A percentile compares a stretch with the other conserved stretches of the same genome.
phyloP scores from a whole-genome alignment of 2,113 vertebrate species.

The Physeter macrocephalus region DNA sequence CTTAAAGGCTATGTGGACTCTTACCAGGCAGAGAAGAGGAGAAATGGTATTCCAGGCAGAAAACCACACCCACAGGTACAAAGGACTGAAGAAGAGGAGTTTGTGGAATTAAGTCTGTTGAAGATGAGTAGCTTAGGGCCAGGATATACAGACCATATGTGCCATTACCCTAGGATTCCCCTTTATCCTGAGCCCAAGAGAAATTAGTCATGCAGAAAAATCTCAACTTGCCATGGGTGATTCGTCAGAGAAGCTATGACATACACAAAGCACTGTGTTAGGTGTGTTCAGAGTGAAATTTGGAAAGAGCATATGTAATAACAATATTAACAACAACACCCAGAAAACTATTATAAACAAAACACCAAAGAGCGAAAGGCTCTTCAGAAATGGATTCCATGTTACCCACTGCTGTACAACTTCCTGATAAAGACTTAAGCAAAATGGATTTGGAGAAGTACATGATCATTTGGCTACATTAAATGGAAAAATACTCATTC shows the following conservation, averaged over 20 bases:
- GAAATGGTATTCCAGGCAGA: background rate
- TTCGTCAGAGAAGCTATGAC: background rate
- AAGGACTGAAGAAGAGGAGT: background rate
- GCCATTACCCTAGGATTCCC: background rate
- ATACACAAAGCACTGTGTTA: background rate
- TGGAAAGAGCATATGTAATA: background rate
- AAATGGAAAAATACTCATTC: constrained; percentile 55
- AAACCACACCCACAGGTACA: background rate
- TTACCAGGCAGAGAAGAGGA: background rate
- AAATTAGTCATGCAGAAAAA: background rate
- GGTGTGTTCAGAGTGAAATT: background rate
- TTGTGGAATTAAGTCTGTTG: background rate
- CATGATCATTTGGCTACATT: constrained; percentile 28
- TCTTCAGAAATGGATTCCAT: constrained; percentile 3
- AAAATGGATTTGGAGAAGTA: constrained; percentile 38
- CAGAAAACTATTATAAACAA: constrained; percentile 3
- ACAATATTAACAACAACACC: background rate
- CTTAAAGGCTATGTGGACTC: background rate
- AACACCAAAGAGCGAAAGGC: background rate
- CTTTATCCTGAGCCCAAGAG: background rate
- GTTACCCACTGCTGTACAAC: background rate
- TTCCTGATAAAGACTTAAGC: constrained; percentile 35
- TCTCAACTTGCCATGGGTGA: background rate
- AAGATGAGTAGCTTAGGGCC: background rate
- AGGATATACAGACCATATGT: background rate